Percentiles rank a stretch among this genome's conserved stretches.
Evolutionary conservation across 2,797 vertebrate genomes (phyloP).

Genomic region (Rhinogobio ventralis): DNA sequence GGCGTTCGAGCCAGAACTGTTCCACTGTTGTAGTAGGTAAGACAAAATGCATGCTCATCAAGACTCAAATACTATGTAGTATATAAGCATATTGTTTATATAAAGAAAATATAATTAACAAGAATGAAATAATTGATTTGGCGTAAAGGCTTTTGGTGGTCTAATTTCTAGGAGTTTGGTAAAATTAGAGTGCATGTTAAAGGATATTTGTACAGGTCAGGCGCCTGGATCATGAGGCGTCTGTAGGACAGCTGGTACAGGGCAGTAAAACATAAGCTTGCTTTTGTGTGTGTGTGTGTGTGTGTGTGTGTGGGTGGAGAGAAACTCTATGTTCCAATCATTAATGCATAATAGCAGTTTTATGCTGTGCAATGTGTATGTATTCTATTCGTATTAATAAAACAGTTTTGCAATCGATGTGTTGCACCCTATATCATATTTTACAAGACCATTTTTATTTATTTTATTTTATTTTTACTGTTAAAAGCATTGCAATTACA

Average conservation of each 20-base stretch:
- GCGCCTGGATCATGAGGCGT: conserved; percentile 36
- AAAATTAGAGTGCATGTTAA: not conserved
- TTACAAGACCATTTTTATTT: not conserved
- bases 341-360: not conserved
- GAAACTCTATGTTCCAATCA: no score
- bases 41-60: not conserved
- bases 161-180: not conserved
- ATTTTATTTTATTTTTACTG: not conserved
- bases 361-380: not conserved
- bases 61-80: not conserved
- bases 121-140: not conserved
- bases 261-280: conserved; percentile 36
- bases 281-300: not conserved
- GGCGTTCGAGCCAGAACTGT: not conserved
- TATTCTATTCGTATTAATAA: not conserved
- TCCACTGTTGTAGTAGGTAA: not conserved
- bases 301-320: not conserved
- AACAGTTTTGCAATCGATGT: not conserved
- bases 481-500: not conserved
- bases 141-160: not conserved
- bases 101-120: not conserved
- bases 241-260: conserved; percentile 40
- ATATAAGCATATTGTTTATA: not conserved
- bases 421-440: not conserved
- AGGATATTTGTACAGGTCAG: not conserved